Conservation (phyloP, 2,797 vertebrate genomes). For the Acipenser transmontanus region DNA sequence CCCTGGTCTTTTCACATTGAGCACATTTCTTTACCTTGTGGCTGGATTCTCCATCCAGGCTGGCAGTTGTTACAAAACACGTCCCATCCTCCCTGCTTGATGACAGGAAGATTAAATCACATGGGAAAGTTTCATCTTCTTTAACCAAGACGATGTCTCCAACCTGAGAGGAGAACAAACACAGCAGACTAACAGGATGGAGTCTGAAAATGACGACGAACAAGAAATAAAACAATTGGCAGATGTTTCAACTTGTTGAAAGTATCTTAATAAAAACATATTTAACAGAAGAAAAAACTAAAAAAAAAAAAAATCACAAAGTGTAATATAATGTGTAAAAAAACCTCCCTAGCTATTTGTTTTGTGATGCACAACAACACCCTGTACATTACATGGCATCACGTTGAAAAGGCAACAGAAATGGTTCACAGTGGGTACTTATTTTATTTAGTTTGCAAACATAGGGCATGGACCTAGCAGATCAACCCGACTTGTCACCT, state of each 20-base stretch:
- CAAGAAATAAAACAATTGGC: not conserved
- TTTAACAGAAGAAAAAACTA: no score
- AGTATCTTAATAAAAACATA: not conserved
- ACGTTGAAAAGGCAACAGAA: no score
- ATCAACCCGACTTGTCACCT: no score
- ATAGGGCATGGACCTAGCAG: no score
- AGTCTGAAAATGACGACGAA: not conserved
- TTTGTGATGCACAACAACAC: no score
- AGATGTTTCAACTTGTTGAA: slow-evolving; percentile 6
- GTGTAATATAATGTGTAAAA: no score
- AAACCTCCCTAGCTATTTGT: no score
- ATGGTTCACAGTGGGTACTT: no score
- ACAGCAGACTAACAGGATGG: not conserved
- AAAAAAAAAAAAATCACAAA: no score
- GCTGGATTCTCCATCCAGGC: slow-evolving; percentile 93
- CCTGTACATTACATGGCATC: no score
- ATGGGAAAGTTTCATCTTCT: slow-evolving; percentile 89
- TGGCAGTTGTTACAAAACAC: slow-evolving; percentile 91
- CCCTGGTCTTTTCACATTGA: not conserved
- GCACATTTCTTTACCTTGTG: slow-evolving; percentile 69
- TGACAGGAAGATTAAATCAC: slow-evolving; percentile 88
- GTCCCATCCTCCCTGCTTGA: slow-evolving; percentile 84
- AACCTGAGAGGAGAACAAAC: slow-evolving; percentile 59
- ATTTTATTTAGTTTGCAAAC: no score
- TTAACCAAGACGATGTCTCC: slow-evolving; percentile 88